Evolutionary conservation across 2,888 invertebrate genomes (phyloP), one percentile per base, ranked within the genome.

Genomic region (Schrankia costaestrigalis): DNA sequence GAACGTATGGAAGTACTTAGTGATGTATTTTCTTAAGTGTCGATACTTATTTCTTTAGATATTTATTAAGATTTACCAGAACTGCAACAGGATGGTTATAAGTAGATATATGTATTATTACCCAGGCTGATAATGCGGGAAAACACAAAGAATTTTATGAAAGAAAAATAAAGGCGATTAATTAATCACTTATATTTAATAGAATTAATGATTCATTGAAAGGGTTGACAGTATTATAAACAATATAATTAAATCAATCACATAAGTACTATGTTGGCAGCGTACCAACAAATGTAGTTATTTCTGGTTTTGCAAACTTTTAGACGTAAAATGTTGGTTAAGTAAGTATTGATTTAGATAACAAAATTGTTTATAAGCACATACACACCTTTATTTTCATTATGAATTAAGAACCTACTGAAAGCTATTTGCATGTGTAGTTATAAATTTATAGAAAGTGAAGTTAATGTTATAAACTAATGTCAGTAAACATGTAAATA

Each of bases 1-100:
- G 76, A 82, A 78, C 71, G 76, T 69, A 67, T 71, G 68, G 67
- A 71, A 69, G 54, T 53, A n/a, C 44, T 42, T 62, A 77, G 75
- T 63, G 70, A 52, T 63, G 72, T 28, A 21, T 41, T 40, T 28
- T 45, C 42, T 31, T 59, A 52, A 53, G 56, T 61, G 53, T 68
- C 63, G 62, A 61, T 40, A 38, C 12, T 28, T 41, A 32, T 18
- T 25, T 17, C 13, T 1, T 33, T 1, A 7, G 17, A 21, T 14
- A n/a, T 18, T n/a, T n/a, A n/a, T n/a, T n/a, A n/a, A n/a, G n/a
- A n/a, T n/a, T n/a, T n/a, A n/a, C n/a, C n/a, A n/a, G n/a, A n/a
- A n/a, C n/a, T n/a, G n/a, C n/a, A n/a, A n/a, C n/a, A n/a, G n/a
- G n/a, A n/a, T n/a, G n/a, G n/a, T n/a, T n/a, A n/a, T n/a, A n/a